Base-by-base conservation (phyloP, 2,797 vertebrate genomes). In the Glossophaga mutica region DNA sequence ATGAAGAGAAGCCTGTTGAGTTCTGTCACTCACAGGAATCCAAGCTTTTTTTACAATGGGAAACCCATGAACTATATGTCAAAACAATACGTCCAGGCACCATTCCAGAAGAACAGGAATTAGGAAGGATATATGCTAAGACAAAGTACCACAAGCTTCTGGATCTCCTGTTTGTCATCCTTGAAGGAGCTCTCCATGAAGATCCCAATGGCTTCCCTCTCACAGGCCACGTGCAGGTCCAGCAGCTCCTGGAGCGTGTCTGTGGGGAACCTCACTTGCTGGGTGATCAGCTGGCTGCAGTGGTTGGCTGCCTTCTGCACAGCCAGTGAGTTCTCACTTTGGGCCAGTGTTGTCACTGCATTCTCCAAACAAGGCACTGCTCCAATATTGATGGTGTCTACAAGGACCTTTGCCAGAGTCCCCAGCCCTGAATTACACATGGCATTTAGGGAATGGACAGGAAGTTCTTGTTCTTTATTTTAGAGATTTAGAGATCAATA, bases 281-380 rank as follows among this genome's bases (percentile, higher is more conserved):
- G 87, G 68, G 29, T 9, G 92, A 96, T 96, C 21, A 93, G 91
- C 68, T 90, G 4, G 0, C 67, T 65, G n/a, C 91, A 97, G 83
- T 57, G 84, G 2, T 76, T 1, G 0, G 65, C 79, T 90, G 97
- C 95, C 44, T 79, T 95, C 70, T 90, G 90, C 84, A 95, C 3
- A 0, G 95, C 94, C 1, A 5, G 90, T 5, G 92, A 62, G 37
- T 95, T 97, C 48, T 97, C 93, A 39, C 5, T 9, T 59, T 95
- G 55, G 26, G 96, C 91, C 77, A 96, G 34, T 7, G 88, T 34
- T 26, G 26, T 85, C 59, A 96, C 48, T 0, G 91, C 86, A 0
- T 96, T 96, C 42, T 96, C 95, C 82, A 97, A 12, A 57, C 97
- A 97, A 42, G 96, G 96, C 5, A 96, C 87, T 0, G 3, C 29